A percentile compares a stretch with the other conserved stretches of the same genome.
These are phyloP conservation scores for Luehdorfia chinensis DNA, from an alignment of 1,140 invertebrate species.

Conservation along the genomic window DNA sequence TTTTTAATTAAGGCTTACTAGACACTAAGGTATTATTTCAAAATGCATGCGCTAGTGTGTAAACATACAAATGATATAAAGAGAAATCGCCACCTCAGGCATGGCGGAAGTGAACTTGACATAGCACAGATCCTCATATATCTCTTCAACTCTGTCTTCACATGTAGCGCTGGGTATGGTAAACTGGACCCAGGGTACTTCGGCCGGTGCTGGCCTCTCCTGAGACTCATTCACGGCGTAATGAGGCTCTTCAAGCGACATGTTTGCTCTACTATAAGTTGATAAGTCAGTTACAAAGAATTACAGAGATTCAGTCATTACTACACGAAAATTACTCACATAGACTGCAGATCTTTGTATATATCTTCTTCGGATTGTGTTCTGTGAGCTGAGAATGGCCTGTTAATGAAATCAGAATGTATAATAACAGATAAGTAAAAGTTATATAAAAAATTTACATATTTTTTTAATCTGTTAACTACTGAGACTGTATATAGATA, in stretches of 20 bases:
- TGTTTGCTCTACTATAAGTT: slow-evolving; percentile 47
- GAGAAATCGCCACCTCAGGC: slow-evolving; percentile 77
- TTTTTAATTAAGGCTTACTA: slow-evolving; percentile 6
- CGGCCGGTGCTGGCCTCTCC: slow-evolving; percentile 36
- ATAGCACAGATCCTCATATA: slow-evolving; percentile 93
- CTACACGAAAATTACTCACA: slow-evolving; percentile 76
- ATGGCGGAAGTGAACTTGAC: slow-evolving; percentile 84
- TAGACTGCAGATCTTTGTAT: slow-evolving; percentile 87
- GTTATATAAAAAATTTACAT: slow-evolving; percentile 2
- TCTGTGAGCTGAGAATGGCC: slow-evolving; percentile 85
- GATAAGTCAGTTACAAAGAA: slow-evolving; percentile 17
- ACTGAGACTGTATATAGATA: no score
- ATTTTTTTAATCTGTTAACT: no score
- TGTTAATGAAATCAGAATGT: slow-evolving; percentile 68
- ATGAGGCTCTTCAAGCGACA: slow-evolving; percentile 42
- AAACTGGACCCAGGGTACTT: slow-evolving; percentile 80
- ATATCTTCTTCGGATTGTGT: slow-evolving; percentile 89
- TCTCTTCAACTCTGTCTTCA: slow-evolving; percentile 86
- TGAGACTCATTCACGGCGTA: slow-evolving; percentile 34
- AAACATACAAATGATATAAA: slow-evolving; percentile 3
- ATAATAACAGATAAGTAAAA: no score
- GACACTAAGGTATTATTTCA: slow-evolving; percentile 7
- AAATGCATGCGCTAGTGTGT: slow-evolving; percentile 15
- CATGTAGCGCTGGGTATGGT: slow-evolving; percentile 78
- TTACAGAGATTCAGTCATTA: background rate